A percentile compares a stretch with the other conserved stretches of the same genome.
These are phyloP conservation scores for Pollenia griseotomentosa DNA, from an alignment of 2,888 invertebrate genomes.

Conservation along the genomic window DNA sequence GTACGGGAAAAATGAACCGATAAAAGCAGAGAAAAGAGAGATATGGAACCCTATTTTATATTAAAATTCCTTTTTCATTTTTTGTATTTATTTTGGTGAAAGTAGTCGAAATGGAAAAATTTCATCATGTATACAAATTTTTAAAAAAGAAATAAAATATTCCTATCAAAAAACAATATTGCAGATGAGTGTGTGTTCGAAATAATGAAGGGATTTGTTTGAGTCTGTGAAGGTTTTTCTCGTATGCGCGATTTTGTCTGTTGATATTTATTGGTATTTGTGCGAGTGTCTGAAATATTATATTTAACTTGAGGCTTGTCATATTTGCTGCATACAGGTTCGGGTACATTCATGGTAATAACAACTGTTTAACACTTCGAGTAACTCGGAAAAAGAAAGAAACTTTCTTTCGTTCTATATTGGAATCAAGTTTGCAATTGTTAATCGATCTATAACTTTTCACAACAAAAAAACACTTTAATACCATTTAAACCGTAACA, in stretches of 20 bases:
- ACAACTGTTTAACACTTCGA: background rate
- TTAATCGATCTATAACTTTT: too few species aligned
- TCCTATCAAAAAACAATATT: conserved; percentile 38
- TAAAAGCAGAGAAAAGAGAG: background rate
- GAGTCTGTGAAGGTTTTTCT: background rate
- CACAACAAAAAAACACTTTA: too few species aligned
- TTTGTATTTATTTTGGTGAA: background rate
- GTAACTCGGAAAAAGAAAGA: background rate
- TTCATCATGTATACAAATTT: conserved; percentile 33
- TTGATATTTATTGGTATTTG: conserved; percentile 28
- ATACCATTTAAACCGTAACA: too few species aligned
- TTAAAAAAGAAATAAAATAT: conserved; percentile 24
- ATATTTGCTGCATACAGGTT: conserved; percentile 15
- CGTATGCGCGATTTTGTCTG: background rate
- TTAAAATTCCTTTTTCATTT: conserved; percentile 43
- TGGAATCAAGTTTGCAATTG: too few species aligned
- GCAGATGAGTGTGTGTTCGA: background rate
- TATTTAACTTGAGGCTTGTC: conserved; percentile 58
- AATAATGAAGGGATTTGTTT: background rate
- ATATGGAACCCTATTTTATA: conserved; percentile 10
- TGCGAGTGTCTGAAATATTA: background rate
- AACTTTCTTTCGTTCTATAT: background rate
- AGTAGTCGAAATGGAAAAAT: conserved; percentile 33
- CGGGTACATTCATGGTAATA: conserved; percentile 1
- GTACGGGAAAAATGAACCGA: conserved; percentile 4